A percentile compares a stretch with the other conserved stretches of the same genome.
phyloP scores from a whole-genome alignment of 2,888 invertebrate species.

The Sarcophaga caerulescens region DNA sequence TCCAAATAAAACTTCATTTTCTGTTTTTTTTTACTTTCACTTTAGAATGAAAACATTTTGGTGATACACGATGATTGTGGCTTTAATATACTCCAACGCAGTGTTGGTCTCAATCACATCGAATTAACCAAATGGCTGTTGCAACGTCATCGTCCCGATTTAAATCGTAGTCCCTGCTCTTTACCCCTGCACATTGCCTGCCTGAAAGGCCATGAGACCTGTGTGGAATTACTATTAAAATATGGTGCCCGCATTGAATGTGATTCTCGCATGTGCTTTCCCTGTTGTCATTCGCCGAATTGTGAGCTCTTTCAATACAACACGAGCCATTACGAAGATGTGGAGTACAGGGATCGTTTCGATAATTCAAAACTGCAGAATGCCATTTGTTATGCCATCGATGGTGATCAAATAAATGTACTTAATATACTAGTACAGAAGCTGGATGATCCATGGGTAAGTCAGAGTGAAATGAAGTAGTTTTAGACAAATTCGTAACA shows the following conservation, averaged over 20 bases:
- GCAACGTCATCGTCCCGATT: conserved; percentile 84
- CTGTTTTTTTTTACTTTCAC: neutral
- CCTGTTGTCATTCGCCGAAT: conserved; percentile 86
- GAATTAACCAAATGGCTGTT: conserved; percentile 87
- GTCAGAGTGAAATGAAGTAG: neutral
- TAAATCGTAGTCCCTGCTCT: conserved; percentile 88
- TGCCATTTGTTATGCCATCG: conserved; percentile 87
- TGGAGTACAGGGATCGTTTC: conserved; percentile 74
- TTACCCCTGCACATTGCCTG: conserved; percentile 89
- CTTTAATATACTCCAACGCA: conserved; percentile 88
- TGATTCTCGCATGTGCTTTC: conserved; percentile 89
- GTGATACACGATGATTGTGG: conserved; percentile 86
- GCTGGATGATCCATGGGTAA: conserved; percentile 87
- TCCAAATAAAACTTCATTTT: neutral
- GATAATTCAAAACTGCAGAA: conserved; percentile 85
- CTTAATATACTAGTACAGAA: conserved; percentile 85
- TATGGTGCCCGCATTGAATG: conserved; percentile 87
- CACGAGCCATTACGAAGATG: conserved; percentile 82
- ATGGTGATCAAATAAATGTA: conserved; percentile 87
- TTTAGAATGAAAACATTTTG: conserved; percentile 86
- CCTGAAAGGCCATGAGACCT: conserved; percentile 86
- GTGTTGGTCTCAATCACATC: conserved; percentile 87
- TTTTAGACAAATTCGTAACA: too few relatives aligned
- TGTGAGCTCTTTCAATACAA: conserved; percentile 87
- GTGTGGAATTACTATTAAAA: conserved; percentile 86